Evolutionary conservation across 2,888 invertebrate genomes (phyloP), one percentile per base, ranked within the genome.

Genomic region (Oscheius onirici): DNA sequence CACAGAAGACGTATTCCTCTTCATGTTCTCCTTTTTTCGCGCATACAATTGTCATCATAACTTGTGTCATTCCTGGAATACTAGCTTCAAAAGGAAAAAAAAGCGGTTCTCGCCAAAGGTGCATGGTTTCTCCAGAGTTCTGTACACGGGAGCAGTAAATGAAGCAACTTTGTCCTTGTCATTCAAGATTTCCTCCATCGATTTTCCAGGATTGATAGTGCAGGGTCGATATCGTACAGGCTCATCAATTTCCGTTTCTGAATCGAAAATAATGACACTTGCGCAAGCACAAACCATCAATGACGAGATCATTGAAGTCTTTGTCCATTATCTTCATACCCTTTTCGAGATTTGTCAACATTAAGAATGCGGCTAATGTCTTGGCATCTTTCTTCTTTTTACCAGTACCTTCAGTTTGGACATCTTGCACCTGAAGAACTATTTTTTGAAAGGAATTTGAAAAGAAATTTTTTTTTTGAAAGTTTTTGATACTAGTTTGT

Each of bases 321-420:
- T 40, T 69, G 11, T 70, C 60, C 15, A 77, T 46, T 0, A 24
- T 20, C 6, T 54, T 65, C 5, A 65, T 15, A 1, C 69, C 73
- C 20, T 72, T 71, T 28, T 77, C 72, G 11, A 78, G 41, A 6
- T 58, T 41, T 28, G 72, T 86, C 75, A 90, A 79, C 95, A 97
- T 95, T 88, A 94, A 93, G 88, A 94, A 93, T 1, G 97, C 97
- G 0, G 97, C 96, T 88, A 94, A 92, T n/a, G 96, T 91, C 89
- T 97, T 97, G 2, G 97, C 96, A 63, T 95, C 91, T 89, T 97
- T 97, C 90, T 97, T 97, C 65, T 95, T 95, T 87, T 95, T 95
- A 17, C 95, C 96, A 66, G 85, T 80, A 34, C 89, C 90, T 87
- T 54, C 17, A 6, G 74, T 75, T 49, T 66, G 51, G 44, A 67